phyloP scores from a whole-genome alignment of 2,888 invertebrate species.

The Cecidostiba fungosa region DNA sequence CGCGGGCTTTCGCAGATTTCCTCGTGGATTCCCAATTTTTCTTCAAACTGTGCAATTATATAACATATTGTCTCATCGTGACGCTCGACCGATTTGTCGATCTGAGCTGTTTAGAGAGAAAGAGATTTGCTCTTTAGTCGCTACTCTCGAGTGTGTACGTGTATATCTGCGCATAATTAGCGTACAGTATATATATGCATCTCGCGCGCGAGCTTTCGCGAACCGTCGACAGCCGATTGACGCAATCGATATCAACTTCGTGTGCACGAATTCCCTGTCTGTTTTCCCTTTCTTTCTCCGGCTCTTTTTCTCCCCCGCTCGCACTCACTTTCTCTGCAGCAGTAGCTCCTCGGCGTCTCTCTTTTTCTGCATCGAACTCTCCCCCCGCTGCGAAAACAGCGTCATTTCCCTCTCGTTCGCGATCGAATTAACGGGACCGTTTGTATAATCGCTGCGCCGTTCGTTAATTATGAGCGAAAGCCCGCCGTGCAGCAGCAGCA shows the following conservation, averaged over 20 bases:
- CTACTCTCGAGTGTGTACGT: neutral
- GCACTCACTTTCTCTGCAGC: slow-evolving; percentile 1
- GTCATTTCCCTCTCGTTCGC: slow-evolving; percentile 26
- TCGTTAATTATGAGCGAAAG: slow-evolving; percentile 19
- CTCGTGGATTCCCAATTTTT: neutral
- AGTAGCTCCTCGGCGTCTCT: neutral
- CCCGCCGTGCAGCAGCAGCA: no score
- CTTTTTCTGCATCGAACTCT: neutral
- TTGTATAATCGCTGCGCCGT: neutral
- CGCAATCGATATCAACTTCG: slow-evolving; percentile 68
- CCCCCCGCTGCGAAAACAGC: neutral
- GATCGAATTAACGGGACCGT: slow-evolving; percentile 13
- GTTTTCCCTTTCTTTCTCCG: slow-evolving; percentile 26
- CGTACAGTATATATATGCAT: no score
- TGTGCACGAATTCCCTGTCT: slow-evolving; percentile 58
- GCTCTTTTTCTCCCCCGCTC: neutral
- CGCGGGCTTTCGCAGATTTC: neutral
- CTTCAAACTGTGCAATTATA: no score
- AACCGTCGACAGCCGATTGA: slow-evolving; percentile 69
- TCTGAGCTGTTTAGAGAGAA: neutral
- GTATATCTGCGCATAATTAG: slow-evolving; percentile 43
- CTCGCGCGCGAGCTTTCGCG: slow-evolving; percentile 65
- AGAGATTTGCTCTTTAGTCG: neutral
- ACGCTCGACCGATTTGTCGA: slow-evolving; percentile 12
- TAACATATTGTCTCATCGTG: no score